phyloP scores from a whole-genome alignment of 2,113 vertebrate genomes.

The Hydrochoerus hydrochaeris region DNA sequence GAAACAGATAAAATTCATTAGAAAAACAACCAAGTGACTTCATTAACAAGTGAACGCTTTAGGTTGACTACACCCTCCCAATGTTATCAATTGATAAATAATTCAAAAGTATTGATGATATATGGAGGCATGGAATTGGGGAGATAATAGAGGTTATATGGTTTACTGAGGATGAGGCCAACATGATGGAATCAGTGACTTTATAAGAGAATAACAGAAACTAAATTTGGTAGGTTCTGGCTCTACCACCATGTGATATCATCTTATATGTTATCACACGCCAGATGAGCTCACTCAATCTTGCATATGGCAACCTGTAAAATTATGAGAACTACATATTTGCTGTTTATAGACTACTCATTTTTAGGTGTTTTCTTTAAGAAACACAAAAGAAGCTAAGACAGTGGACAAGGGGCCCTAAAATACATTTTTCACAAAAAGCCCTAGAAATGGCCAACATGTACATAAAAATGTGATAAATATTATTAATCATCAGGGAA shows the following conservation, averaged over 20 bases:
- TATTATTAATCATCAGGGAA: not conserved
- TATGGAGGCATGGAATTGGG: not conserved
- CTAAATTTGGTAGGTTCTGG: not conserved
- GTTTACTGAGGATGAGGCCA: not conserved
- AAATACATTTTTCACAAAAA: not conserved
- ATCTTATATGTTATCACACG: not conserved
- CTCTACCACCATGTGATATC: not conserved
- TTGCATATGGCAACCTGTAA: not conserved
- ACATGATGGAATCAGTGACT: not conserved
- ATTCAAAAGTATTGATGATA: not conserved
- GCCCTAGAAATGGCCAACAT: not conserved
- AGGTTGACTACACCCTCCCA: not conserved
- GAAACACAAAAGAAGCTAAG: not conserved
- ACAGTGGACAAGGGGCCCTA: not conserved
- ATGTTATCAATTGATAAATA: not conserved
- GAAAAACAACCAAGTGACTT: not conserved
- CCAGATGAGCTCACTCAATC: not conserved
- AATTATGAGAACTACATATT: not conserved
- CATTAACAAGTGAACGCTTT: not conserved
- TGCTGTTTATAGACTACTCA: not conserved
- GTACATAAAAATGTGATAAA: not conserved
- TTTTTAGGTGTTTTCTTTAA: not conserved
- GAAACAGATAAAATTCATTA: not conserved
- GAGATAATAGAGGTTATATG: not conserved
- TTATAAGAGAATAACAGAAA: not conserved